Evolutionary conservation across 2,888 invertebrate species (phyloP), one percentile per base, ranked within the genome.

Genomic region (Augiades crinisus): DNA sequence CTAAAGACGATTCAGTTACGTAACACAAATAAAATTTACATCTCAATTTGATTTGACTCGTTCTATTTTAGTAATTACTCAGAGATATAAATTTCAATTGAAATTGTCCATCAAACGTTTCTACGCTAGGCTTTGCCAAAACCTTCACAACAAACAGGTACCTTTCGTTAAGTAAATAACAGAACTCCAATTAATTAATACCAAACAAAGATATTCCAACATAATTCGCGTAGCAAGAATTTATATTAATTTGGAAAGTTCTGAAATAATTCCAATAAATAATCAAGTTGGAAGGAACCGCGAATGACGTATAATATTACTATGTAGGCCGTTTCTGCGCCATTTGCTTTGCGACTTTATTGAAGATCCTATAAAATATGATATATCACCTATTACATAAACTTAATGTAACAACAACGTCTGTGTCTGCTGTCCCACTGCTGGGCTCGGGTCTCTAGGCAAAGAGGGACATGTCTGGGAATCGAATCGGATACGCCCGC

Each of bases 191-290:
- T 49, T 49, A 49, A 34, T 49, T 34, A 49, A 49, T 49, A 41
- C 49, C 41, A 41, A 41, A 49, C 49, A 49, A 49, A 41, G 47
- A 34, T 41, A 41, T 49, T 17, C 5, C 17, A 34, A 38, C 49
- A 34, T 49, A 27, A 24, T 19, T 44, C 33, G 12, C 31, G 17
- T 12, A 34, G 34, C 49, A 49, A 49, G 49, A 49, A 49, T 49
- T 49, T 49, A 49, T 49, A 49, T 49, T 49, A 49, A 49, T 49
- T 49, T 49, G 49, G 33, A 34, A 49, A 49, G 33, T 49, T 49
- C 41, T 41, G 24, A 41, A 41, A 49, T 49, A 49, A 49, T 49
- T 49, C 41, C 49, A 49, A 49, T 49, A 49, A 49, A 49, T 49
- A 41, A 41, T 34, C 17, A 49, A 49, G 41, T 49, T 34, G 33